These are phyloP conservation scores for Caenorhabditis latens DNA, from an alignment of 1,140 invertebrate species.

Conservation along the genomic window DNA sequence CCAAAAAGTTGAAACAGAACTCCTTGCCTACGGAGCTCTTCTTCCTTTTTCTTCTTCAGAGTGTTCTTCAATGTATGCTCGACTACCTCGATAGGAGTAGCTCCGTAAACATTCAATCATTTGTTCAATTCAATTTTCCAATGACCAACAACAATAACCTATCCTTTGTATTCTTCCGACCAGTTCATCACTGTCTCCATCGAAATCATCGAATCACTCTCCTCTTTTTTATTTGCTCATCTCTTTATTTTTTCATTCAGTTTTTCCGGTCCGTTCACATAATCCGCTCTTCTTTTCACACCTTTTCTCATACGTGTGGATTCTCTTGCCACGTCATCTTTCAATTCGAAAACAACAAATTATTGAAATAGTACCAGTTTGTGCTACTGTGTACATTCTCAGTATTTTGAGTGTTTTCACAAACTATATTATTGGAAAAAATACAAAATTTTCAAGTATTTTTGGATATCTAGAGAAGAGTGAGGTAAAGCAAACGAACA, in stretches of 20 bases:
- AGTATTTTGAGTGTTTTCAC: background rate
- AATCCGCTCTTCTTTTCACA: slow-evolving; percentile 47
- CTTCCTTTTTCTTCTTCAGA: background rate
- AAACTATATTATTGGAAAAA: background rate
- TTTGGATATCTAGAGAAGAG: background rate
- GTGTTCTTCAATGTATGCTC: background rate
- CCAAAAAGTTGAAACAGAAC: no score
- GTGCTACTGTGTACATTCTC: background rate
- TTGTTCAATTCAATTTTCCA: background rate
- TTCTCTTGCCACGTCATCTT: background rate
- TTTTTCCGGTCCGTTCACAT: slow-evolving; percentile 45
- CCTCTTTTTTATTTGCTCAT: slow-evolving; percentile 51
- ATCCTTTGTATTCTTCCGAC: background rate
- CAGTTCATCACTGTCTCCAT: background rate
- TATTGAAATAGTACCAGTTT: no score
- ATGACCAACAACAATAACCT: slow-evolving; percentile 51
- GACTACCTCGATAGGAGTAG: background rate
- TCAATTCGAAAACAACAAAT: background rate
- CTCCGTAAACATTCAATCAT: slow-evolving; percentile 38
- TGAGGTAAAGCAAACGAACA: slow-evolving; percentile 34
- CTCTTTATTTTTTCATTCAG: slow-evolving; percentile 56
- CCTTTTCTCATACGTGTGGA: background rate
- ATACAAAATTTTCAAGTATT: background rate
- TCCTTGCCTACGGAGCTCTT: background rate
- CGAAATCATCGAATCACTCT: slow-evolving; percentile 23